These are phyloP conservation scores for Nixonia krombeini DNA, from an alignment of 1,140 invertebrate species.

Conservation along the genomic window DNA sequence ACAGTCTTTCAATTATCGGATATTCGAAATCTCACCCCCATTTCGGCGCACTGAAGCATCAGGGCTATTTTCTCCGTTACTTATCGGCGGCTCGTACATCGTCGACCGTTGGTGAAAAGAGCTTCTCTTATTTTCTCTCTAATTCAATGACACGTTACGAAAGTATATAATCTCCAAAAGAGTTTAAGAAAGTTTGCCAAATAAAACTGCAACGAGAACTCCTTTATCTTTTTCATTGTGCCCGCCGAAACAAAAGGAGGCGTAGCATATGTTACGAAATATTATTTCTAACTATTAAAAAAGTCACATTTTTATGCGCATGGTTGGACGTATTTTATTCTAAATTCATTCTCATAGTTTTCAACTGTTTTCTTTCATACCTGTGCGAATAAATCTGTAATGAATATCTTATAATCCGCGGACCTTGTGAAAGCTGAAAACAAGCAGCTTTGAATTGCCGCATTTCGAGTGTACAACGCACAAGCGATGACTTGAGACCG, in stretches of 20 bases:
- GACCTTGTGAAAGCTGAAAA: conserved; percentile 17
- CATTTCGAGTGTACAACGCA: conserved; percentile 19
- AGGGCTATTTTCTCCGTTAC: conserved; percentile 17
- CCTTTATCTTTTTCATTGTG: conserved; percentile 31
- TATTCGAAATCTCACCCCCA: conserved; percentile 21
- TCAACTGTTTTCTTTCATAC: too few species aligned
- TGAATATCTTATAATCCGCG: neutral
- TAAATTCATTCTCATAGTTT: too few species aligned
- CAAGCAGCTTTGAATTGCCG: conserved; percentile 19
- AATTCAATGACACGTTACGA: conserved; percentile 30
- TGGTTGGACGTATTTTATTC: too few species aligned
- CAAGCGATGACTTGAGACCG: conserved; percentile 46
- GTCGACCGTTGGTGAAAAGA: conserved; percentile 26
- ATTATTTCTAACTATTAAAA: too few species aligned
- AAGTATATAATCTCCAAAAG: conserved; percentile 34
- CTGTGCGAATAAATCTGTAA: too few species aligned
- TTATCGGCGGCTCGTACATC: conserved; percentile 23
- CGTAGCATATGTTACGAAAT: too few species aligned
- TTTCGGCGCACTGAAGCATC: neutral
- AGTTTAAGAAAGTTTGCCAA: conserved; percentile 30
- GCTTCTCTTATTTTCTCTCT: conserved; percentile 26
- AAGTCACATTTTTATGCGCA: too few species aligned
- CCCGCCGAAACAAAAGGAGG: neutral
- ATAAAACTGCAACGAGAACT: conserved; percentile 22
- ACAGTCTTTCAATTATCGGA: conserved; percentile 31